These are phyloP conservation scores for Chrysolina americana DNA, from an alignment of 2,888 invertebrate species.

Conservation along the genomic window DNA sequence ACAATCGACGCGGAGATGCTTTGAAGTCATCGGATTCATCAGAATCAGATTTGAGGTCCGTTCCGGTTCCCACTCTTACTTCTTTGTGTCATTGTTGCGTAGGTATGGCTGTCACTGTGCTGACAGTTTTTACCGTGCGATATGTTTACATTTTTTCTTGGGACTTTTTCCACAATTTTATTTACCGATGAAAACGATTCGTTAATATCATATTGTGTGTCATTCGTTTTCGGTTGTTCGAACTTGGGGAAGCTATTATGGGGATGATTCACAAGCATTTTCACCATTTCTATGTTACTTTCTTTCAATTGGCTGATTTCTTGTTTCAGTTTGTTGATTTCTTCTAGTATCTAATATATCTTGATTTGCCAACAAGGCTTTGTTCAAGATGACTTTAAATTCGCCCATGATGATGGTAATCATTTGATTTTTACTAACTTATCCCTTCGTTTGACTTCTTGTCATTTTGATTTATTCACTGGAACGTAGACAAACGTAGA, in stretches of 20 bases:
- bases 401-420: constrained; percentile 9
- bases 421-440: constrained; percentile 3
- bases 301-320: constrained; percentile 4
- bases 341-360: constrained; percentile 8
- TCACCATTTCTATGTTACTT: constrained; percentile 13
- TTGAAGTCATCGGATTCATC: too few relatives aligned
- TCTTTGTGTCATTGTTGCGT: neutral
- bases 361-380: neutral
- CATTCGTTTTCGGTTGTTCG: neutral
- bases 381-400: neutral
- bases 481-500: constrained; percentile 1
- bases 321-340: constrained; percentile 1
- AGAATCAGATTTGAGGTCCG: too few relatives aligned
- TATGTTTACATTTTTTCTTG: constrained; percentile 6
- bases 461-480: constrained; percentile 12
- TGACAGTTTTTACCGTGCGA: constrained; percentile 8
- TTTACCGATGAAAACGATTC: constrained; percentile 4
- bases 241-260: neutral
- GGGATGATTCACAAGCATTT: constrained; percentile 2
- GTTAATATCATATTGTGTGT: neutral
- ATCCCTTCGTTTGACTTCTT: neutral
- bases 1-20: constrained; percentile 26
- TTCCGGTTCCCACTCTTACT: constrained; percentile 6
- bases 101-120: neutral
- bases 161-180: neutral